Conservation (phyloP, 1,140 invertebrate genomes). For the Calycopis cecrops region DNA sequence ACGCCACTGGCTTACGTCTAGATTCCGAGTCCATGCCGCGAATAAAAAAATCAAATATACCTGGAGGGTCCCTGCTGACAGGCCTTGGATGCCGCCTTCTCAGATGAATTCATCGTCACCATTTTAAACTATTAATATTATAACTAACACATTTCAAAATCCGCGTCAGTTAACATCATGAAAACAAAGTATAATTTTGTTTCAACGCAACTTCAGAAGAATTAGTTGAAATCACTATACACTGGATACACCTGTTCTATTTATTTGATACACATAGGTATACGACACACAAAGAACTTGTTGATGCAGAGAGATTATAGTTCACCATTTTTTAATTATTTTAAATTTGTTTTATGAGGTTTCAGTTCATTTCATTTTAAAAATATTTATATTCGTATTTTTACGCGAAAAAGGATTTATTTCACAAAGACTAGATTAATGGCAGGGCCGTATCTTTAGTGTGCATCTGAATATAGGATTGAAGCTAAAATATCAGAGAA, state of each 20-base stretch:
- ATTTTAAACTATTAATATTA: constrained; percentile 45
- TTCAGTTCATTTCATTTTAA: no score
- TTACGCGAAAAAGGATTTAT: neutral
- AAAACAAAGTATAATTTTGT: neutral
- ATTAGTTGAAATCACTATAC: neutral
- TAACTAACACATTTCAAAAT: constrained; percentile 19
- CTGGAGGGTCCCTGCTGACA: constrained; percentile 66
- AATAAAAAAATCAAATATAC: constrained; percentile 32
- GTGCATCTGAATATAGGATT: neutral
- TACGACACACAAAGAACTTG: neutral
- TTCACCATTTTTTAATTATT: neutral
- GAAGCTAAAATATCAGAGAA: neutral
- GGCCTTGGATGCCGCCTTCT: constrained; percentile 66
- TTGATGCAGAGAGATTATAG: neutral
- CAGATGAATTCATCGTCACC: constrained; percentile 73
- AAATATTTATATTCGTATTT: neutral
- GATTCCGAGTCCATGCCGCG: no score
- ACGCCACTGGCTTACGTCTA: no score
- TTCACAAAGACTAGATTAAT: constrained; percentile 7
- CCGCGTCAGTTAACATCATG: neutral
- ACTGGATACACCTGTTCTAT: neutral
- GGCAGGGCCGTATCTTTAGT: constrained; percentile 5
- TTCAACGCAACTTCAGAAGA: neutral
- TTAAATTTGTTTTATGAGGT: neutral
- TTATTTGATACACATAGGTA: neutral